phyloP scores from a whole-genome alignment of 1,140 invertebrate species.

The Nautilus pompilius region DNA sequence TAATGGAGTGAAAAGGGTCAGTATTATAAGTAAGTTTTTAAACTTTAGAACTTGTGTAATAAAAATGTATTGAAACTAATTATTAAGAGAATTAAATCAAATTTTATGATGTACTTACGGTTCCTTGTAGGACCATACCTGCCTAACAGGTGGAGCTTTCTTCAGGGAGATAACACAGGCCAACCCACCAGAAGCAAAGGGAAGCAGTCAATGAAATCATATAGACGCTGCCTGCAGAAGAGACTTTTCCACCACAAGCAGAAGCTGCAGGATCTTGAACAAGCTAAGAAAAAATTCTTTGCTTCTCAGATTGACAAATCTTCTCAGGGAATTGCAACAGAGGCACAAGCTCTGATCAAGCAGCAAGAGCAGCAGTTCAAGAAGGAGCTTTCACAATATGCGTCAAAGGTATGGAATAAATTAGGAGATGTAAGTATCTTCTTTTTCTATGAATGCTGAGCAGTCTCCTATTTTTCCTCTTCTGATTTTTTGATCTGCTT shows the following conservation, averaged over 20 bases:
- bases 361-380: constrained; percentile 64
- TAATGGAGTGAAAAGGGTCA: too few species aligned
- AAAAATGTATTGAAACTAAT: too few species aligned
- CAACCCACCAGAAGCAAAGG: constrained; percentile 18
- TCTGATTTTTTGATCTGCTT: background rate
- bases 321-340: constrained; percentile 46
- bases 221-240: constrained; percentile 70
- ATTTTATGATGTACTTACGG: too few species aligned
- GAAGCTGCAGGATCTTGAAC: constrained; percentile 69
- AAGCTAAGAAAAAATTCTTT: constrained; percentile 31
- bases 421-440: too few species aligned
- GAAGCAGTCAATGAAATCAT: constrained; percentile 44
- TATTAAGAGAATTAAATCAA: too few species aligned
- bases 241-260: constrained; percentile 69
- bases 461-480: background rate
- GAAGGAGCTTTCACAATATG: constrained; percentile 56
- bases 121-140: constrained; percentile 18
- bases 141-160: constrained; percentile 48
- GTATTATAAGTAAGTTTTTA: too few species aligned
- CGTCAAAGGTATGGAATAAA: constrained; percentile 46
- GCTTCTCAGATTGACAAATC: constrained; percentile 12
- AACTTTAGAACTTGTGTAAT: too few species aligned
- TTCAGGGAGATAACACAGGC: constrained; percentile 37
- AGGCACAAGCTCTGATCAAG: constrained; percentile 60
- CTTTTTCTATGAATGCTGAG: too few species aligned